A percentile compares a stretch with the other conserved stretches of the same genome.
phyloP scores from a whole-genome alignment of 1,140 invertebrate species.

The Lordiphosa mommai region DNA sequence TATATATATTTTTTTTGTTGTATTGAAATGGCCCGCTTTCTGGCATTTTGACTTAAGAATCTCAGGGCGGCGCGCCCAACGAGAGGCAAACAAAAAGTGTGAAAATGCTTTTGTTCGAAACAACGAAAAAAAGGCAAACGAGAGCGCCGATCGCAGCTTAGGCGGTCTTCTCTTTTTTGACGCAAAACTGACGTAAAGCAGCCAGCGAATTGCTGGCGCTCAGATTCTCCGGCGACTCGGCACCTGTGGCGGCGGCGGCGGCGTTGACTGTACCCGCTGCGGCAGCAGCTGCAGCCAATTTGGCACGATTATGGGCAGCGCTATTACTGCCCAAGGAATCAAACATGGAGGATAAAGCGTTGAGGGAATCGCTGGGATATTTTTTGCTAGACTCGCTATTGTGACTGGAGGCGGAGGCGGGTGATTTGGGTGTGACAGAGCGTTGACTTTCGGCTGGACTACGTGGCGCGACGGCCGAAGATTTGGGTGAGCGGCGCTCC shows the following conservation, averaged over 20 bases:
- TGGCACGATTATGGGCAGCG: slow-evolving; percentile 47
- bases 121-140: slow-evolving; percentile 71
- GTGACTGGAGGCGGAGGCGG: slow-evolving; percentile 84
- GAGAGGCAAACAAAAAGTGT: slow-evolving; percentile 64
- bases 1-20: not conserved
- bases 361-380: slow-evolving; percentile 83
- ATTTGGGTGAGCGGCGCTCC: slow-evolving; percentile 51
- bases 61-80: not conserved
- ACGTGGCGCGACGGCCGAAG: slow-evolving; percentile 37
- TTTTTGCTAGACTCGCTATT: slow-evolving; percentile 83
- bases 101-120: slow-evolving; percentile 68
- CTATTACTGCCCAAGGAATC: slow-evolving; percentile 81
- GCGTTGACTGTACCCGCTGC: slow-evolving; percentile 12
- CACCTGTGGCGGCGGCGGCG: not conserved
- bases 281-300: slow-evolving; percentile 46
- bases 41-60: not conserved
- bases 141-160: slow-evolving; percentile 44
- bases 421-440: slow-evolving; percentile 86
- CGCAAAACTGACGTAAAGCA: slow-evolving; percentile 75
- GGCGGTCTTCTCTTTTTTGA: slow-evolving; percentile 79
- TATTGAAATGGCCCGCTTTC: too few relatives aligned
- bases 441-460: slow-evolving; percentile 84
- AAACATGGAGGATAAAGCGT: slow-evolving; percentile 93
- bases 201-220: slow-evolving; percentile 68
- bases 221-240: slow-evolving; percentile 65